A percentile compares a stretch with the other conserved stretches of the same genome.
Evolutionary conservation across 2,888 invertebrate genomes (phyloP).

Genomic region (Dasysyrphus tricinctus): DNA sequence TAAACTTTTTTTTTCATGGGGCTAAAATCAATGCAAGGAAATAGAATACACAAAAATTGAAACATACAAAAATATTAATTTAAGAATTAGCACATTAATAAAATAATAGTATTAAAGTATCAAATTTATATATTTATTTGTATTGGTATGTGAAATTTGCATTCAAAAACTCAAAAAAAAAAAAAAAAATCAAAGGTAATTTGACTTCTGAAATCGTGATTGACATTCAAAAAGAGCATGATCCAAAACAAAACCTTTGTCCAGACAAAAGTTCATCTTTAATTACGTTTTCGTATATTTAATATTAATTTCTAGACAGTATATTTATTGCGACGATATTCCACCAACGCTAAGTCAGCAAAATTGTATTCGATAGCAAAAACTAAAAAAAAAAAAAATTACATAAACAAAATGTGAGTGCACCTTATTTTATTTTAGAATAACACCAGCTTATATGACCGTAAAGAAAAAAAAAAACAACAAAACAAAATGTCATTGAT

Average conservation of each 20-base stretch:
- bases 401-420: constrained; percentile 3
- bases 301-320: constrained; percentile 8
- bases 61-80: neutral
- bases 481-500: neutral
- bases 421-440: constrained; percentile 7
- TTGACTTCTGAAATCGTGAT: constrained; percentile 7
- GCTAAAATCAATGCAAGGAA: no score
- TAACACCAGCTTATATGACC: neutral
- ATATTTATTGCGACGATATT: neutral
- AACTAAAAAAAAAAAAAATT: neutral
- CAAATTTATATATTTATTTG: neutral
- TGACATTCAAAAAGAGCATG: constrained; percentile 41
- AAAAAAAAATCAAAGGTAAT: neutral
- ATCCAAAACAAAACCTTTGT: constrained; percentile 21
- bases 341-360: neutral
- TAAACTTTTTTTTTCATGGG: no score
- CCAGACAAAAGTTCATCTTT: constrained; percentile 37
- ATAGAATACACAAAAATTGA: no score
- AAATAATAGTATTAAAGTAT: neutral
- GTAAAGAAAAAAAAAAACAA: neutral
- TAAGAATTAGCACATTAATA: neutral
- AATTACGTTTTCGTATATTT: constrained; percentile 13
- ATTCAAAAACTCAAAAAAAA: neutral
- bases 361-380: neutral
- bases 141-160: neutral